Conservation (phyloP, 2,113 vertebrate genomes). For the Ptilorrhoa leucosticta region DNA sequence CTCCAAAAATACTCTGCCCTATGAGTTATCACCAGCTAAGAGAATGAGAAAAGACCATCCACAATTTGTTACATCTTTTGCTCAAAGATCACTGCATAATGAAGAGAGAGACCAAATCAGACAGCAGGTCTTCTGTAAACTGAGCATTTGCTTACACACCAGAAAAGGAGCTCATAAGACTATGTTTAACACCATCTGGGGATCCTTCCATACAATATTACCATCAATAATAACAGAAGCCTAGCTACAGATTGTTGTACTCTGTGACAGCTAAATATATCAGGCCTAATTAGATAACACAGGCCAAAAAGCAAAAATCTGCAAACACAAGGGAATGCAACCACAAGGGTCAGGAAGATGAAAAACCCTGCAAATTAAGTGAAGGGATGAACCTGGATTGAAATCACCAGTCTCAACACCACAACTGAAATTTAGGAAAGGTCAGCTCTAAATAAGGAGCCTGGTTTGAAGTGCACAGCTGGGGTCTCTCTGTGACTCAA, state of each 20-base stretch:
- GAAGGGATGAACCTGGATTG: neutral
- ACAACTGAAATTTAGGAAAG: constrained; percentile 21
- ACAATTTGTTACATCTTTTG: neutral
- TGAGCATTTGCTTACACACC: constrained; percentile 45
- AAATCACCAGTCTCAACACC: neutral
- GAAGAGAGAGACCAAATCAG: constrained; percentile 22
- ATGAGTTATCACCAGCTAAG: neutral
- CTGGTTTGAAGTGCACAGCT: constrained; percentile 19
- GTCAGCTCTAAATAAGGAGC: constrained; percentile 28
- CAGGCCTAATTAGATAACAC: constrained; percentile 49
- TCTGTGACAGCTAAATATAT: constrained; percentile 51
- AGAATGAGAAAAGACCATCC: neutral
- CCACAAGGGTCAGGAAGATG: neutral
- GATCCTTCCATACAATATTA: constrained; percentile 30
- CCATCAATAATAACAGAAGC: constrained; percentile 57
- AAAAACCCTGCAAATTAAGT: neutral
- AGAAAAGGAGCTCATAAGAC: constrained; percentile 39
- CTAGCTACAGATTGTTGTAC: constrained; percentile 53
- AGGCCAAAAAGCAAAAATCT: constrained; percentile 46
- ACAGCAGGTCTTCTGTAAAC: constrained; percentile 23
- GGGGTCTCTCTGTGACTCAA: constrained; percentile 16
- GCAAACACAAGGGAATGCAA: neutral
- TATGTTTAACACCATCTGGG: constrained; percentile 58
- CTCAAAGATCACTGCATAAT: neutral
- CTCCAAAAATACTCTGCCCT: neutral